Evolutionary conservation across 64 coral and sea anemone genomes (phyloP).

Genomic region (Pocillopora verrucosa): DNA sequence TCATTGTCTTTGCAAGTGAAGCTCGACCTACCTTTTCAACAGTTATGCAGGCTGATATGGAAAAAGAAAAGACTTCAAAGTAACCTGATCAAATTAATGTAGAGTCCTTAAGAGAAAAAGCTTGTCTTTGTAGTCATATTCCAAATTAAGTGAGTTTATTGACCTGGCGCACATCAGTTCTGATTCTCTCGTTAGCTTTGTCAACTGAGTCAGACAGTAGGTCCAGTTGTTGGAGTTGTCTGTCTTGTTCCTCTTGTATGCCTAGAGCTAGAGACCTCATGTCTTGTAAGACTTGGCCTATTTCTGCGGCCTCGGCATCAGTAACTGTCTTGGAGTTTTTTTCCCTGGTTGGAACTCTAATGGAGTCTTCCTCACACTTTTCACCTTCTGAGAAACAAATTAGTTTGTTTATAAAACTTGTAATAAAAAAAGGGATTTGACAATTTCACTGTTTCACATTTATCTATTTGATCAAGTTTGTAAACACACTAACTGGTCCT

Average conservation of each 20-base stretch:
- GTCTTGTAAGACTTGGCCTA: slow-evolving; percentile 64
- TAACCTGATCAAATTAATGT: too few relatives aligned
- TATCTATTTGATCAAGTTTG: too few relatives aligned
- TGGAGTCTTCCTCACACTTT: neutral
- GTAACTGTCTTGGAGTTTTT: slow-evolving; percentile 25
- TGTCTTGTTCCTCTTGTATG: slow-evolving; percentile 79
- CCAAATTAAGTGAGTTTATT: slow-evolving; percentile 37
- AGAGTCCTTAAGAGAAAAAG: too few relatives aligned
- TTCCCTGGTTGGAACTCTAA: neutral
- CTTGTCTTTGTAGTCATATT: neutral
- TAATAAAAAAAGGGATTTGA: too few relatives aligned
- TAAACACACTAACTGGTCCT: too few relatives aligned
- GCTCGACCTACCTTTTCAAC: too few relatives aligned
- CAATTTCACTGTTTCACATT: too few relatives aligned
- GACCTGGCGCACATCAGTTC: slow-evolving; percentile 58
- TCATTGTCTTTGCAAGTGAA: too few relatives aligned
- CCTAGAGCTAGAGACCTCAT: slow-evolving; percentile 88
- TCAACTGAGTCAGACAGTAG: slow-evolving; percentile 84
- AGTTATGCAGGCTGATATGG: too few relatives aligned
- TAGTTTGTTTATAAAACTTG: too few relatives aligned
- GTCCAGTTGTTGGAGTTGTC: slow-evolving; percentile 82
- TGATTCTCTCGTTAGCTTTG: slow-evolving; percentile 88
- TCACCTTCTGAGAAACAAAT: neutral
- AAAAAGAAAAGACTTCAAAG: too few relatives aligned
- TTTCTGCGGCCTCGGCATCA: slow-evolving; percentile 79